Evolutionary conservation across 2,113 vertebrate species (phyloP), one percentile per base, ranked within the genome.

Genomic region (Thinocorus orbignyianus): DNA sequence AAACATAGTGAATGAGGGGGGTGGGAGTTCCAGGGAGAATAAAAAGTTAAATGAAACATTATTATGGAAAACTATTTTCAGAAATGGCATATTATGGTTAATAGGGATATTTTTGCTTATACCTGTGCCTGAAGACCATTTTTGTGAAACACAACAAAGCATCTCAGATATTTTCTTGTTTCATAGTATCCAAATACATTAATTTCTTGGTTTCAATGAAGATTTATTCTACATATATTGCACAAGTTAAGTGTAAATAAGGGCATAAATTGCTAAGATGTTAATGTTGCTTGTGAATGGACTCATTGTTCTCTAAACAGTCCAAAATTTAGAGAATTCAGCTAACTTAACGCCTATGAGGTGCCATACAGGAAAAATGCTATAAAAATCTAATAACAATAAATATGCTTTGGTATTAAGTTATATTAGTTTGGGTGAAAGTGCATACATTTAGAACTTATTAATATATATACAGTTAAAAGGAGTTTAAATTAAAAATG

Each of bases 311-410:
- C 95, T 94, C 60, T 93, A 81, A 97, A 95, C 60, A 76, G 69
- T 48, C 71, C 80, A 39, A 95, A 95, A 97, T 95, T 95, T 91
- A 86, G 46, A 78, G 81, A 96, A 89, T 71, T 87, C 46, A 90
- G 19, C 48, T 51, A 95, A 70, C 87, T 73, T 96, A 97, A 96
- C 74, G 0, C 96, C 91, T 92, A 23, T 81, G 86, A 97, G 87
- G 93, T 96, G 93, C 76, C 77, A 95, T 79, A 91, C 31, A 87
- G 85, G 79, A 97, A 98, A 97, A 98, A 95, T 71, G 49, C n/a
- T 88, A 96, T 97, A 96, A 97, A 97, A 97, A 88, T 86, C 91
- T 94, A 97, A 92, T 97, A 97, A 94, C 68, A 94, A 79, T 92
- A 97, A 97, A 95, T 97, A 86, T 49, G 46, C 86, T 95, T 90